phyloP scores from a whole-genome alignment of 1,140 invertebrate genomes.

The Zaprionus gabonicus region DNA sequence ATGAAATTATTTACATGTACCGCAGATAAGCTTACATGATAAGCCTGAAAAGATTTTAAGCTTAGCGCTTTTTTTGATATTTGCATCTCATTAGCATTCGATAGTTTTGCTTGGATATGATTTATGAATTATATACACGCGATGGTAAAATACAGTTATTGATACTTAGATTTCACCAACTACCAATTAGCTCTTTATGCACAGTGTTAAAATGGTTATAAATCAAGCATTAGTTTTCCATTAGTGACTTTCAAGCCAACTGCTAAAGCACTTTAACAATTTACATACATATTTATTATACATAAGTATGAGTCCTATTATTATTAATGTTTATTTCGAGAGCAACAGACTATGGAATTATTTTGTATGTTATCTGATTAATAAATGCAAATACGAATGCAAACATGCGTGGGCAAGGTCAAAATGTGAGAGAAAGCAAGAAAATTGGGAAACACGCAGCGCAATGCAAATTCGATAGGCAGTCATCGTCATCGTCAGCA shows the following conservation, averaged over 20 bases:
- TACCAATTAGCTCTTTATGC: constrained; percentile 40
- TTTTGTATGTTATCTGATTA: constrained; percentile 28
- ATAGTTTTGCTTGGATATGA: constrained; percentile 47
- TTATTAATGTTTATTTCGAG: constrained; percentile 34
- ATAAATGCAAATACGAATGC: constrained; percentile 46
- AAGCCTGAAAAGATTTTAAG: constrained; percentile 36
- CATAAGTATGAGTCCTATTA: constrained; percentile 11
- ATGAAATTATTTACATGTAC: constrained; percentile 43
- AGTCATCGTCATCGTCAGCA: constrained; percentile 10
- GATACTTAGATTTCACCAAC: constrained; percentile 26
- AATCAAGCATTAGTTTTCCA: constrained; percentile 34
- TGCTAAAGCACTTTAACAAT: constrained; percentile 16
- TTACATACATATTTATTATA: constrained; percentile 2
- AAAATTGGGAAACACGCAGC: constrained; percentile 30
- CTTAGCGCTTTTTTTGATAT: constrained; percentile 18
- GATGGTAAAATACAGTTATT: constrained; percentile 36
- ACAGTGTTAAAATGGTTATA: constrained; percentile 28
- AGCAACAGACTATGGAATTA: constrained; percentile 7
- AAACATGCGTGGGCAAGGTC: constrained; percentile 61
- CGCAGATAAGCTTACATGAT: constrained; percentile 40
- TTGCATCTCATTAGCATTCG: constrained; percentile 78
- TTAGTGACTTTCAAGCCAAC: constrained; percentile 29
- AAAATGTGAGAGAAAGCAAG: constrained; percentile 39
- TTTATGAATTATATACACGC: constrained; percentile 52
- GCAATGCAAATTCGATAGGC: constrained; percentile 18